Evolutionary conservation across 2,113 vertebrate species (phyloP).

Genomic region (Atherinomorus stipes): DNA sequence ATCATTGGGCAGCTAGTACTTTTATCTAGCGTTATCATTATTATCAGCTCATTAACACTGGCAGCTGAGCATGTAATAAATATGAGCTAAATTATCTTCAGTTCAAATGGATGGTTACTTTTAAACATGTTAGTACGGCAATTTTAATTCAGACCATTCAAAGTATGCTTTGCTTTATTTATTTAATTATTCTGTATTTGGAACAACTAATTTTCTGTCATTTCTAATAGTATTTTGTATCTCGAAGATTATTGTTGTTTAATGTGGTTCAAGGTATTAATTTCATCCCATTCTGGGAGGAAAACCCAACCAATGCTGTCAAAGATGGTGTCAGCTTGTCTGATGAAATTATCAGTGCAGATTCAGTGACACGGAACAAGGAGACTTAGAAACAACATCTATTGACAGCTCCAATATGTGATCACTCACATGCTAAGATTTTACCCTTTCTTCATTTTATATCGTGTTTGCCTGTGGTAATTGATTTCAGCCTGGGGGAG

Average conservation of each 20-base stretch:
- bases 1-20: not conserved
- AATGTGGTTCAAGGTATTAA: slow-evolving; percentile 13
- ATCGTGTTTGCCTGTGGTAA: slow-evolving; percentile 51
- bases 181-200: not conserved
- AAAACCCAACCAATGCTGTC: slow-evolving; percentile 41
- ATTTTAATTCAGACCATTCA: not conserved
- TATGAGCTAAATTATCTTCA: slow-evolving; percentile 18
- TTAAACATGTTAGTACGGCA: slow-evolving; percentile 5
- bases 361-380: slow-evolving; percentile 62
- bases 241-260: no score
- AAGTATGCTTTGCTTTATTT: slow-evolving; percentile 1
- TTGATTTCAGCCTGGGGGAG: slow-evolving; percentile 73
- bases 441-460: slow-evolving; percentile 56
- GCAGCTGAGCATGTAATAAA: slow-evolving; percentile 31
- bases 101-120: slow-evolving; percentile 10
- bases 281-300: not conserved
- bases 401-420: slow-evolving; percentile 22
- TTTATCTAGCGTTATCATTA: slow-evolving; percentile 43
- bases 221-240: no score
- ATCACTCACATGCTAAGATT: slow-evolving; percentile 38
- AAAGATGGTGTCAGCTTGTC: slow-evolving; percentile 45
- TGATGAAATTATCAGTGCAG: slow-evolving; percentile 52
- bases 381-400: slow-evolving; percentile 32
- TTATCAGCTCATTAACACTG: slow-evolving; percentile 41
- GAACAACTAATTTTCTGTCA: no score